phyloP scores from a whole-genome alignment of 2,113 vertebrate species.

The Anoplopoma fimbria region DNA sequence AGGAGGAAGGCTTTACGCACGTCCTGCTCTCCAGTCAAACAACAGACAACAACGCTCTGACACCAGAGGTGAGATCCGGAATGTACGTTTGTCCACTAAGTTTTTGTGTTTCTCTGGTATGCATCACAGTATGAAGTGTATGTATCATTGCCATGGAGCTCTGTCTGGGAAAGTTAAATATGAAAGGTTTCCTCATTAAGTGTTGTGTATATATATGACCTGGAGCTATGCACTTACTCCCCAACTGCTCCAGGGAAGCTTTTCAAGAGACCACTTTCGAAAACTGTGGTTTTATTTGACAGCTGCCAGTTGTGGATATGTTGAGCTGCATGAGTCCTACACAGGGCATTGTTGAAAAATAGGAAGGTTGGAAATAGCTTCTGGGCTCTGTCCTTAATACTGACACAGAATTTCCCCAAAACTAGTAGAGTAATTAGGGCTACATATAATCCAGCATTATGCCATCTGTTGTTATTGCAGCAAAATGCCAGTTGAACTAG shows the following conservation, averaged over 20 bases:
- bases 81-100: neutral
- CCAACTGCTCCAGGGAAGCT: slow-evolving; percentile 36
- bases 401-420: slow-evolving; percentile 16
- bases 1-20: slow-evolving; percentile 98
- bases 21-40: slow-evolving; percentile 97
- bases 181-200: slow-evolving; percentile 21
- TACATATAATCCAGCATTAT: slow-evolving; percentile 34
- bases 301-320: slow-evolving; percentile 46
- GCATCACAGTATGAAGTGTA: neutral
- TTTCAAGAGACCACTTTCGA: slow-evolving; percentile 31
- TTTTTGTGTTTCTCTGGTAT: neutral
- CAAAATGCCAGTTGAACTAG: slow-evolving; percentile 42
- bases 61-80: slow-evolving; percentile 91
- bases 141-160: slow-evolving; percentile 2
- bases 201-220: slow-evolving; percentile 33
- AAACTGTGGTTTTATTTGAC: slow-evolving; percentile 52
- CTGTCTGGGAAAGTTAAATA: slow-evolving; percentile 16
- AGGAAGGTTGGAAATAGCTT: slow-evolving; percentile 10
- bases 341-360: slow-evolving; percentile 27
- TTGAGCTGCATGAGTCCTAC: slow-evolving; percentile 32
- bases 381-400: slow-evolving; percentile 15
- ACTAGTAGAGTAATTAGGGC: slow-evolving; percentile 31
- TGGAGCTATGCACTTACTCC: slow-evolving; percentile 23
- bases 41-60: slow-evolving; percentile 96
- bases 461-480: slow-evolving; percentile 59